Conservation (phyloP, 2,888 invertebrate genomes). For the Conchocele bisecta region DNA sequence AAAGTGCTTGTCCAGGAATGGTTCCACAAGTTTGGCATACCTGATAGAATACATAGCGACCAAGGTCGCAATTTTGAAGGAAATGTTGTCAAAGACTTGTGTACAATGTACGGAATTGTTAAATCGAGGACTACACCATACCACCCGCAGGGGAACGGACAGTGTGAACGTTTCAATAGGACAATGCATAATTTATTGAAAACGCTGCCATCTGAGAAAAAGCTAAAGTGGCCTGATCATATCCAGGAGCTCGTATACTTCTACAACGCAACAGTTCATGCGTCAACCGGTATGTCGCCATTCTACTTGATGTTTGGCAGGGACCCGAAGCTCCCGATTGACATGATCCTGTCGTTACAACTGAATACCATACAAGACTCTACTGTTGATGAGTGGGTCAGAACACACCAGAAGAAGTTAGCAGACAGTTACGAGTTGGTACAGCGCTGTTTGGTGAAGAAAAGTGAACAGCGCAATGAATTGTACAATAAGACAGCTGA, state of each 20-base stretch:
- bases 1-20: conserved; percentile 46
- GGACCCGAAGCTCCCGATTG: conserved; percentile 35
- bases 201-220: conserved; percentile 42
- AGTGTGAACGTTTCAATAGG: conserved; percentile 46
- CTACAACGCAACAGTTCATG: conserved; percentile 46
- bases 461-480: not conserved
- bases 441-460: not conserved
- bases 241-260: conserved; percentile 48
- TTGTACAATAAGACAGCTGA: not conserved
- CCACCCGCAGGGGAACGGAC: conserved; percentile 36
- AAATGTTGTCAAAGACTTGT: conserved; percentile 27
- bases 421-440: not conserved
- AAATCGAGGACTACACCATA: conserved; percentile 40
- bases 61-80: conserved; percentile 36
- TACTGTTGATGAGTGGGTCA: not conserved
- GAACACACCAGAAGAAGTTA: not conserved
- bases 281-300: conserved; percentile 48
- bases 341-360: not conserved
- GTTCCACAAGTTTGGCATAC: conserved; percentile 52
- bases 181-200: conserved; percentile 56
- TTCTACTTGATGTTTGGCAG: conserved; percentile 45
- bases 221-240: conserved; percentile 49
- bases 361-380: not conserved
- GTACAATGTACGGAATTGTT: conserved; percentile 15
- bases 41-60: conserved; percentile 41